Evolutionary conservation across 2,888 invertebrate species (phyloP).

Genomic region (Synanthedon vespiformis): DNA sequence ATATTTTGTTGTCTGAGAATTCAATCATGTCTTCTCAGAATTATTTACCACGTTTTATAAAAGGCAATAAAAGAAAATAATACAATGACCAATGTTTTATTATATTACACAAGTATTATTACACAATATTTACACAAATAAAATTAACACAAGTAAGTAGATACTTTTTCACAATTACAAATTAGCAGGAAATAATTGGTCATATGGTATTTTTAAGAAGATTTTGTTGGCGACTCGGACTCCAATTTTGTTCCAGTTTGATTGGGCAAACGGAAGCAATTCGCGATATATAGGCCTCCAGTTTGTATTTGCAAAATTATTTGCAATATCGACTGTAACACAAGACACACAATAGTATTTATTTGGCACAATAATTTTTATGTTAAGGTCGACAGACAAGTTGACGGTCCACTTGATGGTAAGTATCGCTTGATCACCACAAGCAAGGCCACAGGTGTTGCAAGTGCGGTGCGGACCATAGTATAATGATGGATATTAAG

Average conservation of each 20-base stretch:
- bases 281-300: slow-evolving; percentile 72
- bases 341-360: not conserved
- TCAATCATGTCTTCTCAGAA: no score
- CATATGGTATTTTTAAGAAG: slow-evolving; percentile 66
- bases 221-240: slow-evolving; percentile 65
- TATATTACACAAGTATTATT: not conserved
- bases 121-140: not conserved
- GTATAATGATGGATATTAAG: no score
- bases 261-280: slow-evolving; percentile 65
- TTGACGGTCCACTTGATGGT: no score
- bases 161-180: not conserved
- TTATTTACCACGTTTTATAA: no score
- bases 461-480: no score
- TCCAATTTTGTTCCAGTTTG: slow-evolving; percentile 67
- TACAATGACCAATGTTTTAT: no score
- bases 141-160: not conserved
- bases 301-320: slow-evolving; percentile 69
- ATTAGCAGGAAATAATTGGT: slow-evolving; percentile 31
- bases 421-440: no score
- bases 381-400: not conserved
- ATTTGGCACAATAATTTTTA: not conserved
- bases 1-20: no score
- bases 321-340: slow-evolving; percentile 66
- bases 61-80: no score
- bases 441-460: no score